These are phyloP conservation scores for Zele albiditarsus DNA, from an alignment of 2,888 invertebrate genomes.

Conservation along the genomic window DNA sequence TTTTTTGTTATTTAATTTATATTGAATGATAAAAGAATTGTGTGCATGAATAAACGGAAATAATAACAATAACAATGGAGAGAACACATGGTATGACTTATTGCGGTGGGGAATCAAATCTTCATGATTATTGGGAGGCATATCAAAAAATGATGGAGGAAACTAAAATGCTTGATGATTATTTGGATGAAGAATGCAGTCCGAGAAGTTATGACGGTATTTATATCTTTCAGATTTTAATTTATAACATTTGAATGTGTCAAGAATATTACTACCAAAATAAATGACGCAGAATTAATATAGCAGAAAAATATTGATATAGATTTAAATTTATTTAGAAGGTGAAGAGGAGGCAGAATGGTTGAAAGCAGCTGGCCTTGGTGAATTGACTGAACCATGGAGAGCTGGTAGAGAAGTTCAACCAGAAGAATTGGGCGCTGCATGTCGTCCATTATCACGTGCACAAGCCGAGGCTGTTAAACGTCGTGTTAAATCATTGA, in stretches of 20 bases:
- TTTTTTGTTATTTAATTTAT: too few relatives aligned
- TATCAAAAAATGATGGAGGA: constrained; percentile 78
- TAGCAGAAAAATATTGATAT: not conserved
- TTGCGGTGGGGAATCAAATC: constrained; percentile 72
- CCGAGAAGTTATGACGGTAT: constrained; percentile 68
- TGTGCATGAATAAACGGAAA: constrained; percentile 28
- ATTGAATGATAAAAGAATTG: constrained; percentile 15
- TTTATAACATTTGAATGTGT: too few relatives aligned
- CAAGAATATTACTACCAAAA: not conserved
- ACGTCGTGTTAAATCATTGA: constrained; percentile 83
- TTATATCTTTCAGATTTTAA: not conserved
- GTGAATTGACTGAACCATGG: constrained; percentile 81
- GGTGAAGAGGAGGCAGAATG: constrained; percentile 86
- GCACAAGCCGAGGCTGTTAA: constrained; percentile 87
- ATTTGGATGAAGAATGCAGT: constrained; percentile 77
- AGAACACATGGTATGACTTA: constrained; percentile 61
- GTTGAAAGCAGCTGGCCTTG: constrained; percentile 83
- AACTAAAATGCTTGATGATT: constrained; percentile 75
- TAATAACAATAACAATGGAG: constrained; percentile 59
- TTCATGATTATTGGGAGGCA: constrained; percentile 81
- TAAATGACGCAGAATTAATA: not conserved
- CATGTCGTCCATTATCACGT: constrained; percentile 77
- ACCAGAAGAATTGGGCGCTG: constrained; percentile 76
- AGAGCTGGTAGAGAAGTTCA: constrained; percentile 79
- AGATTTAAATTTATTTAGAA: constrained; percentile 72